Evolutionary conservation across 2,888 invertebrate genomes (phyloP), one percentile per base, ranked within the genome.

Genomic region (Branchipolynoe longqiensis): DNA sequence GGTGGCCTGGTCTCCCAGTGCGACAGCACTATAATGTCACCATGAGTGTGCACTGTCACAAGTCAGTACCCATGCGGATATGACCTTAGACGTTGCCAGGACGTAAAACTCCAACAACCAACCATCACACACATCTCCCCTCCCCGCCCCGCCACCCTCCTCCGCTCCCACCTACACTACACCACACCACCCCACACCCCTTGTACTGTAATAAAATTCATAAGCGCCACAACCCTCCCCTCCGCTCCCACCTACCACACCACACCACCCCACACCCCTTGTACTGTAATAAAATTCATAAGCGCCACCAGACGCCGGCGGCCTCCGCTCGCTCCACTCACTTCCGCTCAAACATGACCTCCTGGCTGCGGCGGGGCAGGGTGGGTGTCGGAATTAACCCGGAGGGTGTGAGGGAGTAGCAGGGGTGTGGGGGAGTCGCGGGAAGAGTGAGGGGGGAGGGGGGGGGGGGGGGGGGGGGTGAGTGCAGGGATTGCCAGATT

Each of bases 341-440:
- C 78, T 48, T 48, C 41, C 78, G 54, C 54, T 22, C 78, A 41
- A 78, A 78, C 48, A 41, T 18, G n/a, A 2, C 18, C n/a, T n/a
- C 14, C 28, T 1, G 62, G 33, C 36, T 33, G 36, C 38, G 69
- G 69, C 3, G 62, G 78, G 6, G 25, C 78, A 78, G 48, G 6
- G 25, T 48, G 48, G 48, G 78, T 78, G 78, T 78, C 78, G 48
- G 48, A 78, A 78, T 78, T 78, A 78, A 41, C 78, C 78, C 14
- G 25, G 28, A n/a, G n/a, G n/a, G n/a, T n/a, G n/a, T n/a, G n/a
- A n/a, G n/a, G n/a, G n/a, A n/a, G n/a, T n/a, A n/a, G n/a, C n/a
- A n/a, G n/a, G n/a, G n/a, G n/a, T n/a, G n/a, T n/a, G n/a, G n/a
- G n/a, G n/a, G n/a, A n/a, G n/a, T n/a, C n/a, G n/a, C n/a, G n/a